These are phyloP conservation scores for Gadus chalcogrammus DNA, from an alignment of 2,113 vertebrate genomes.

Conservation along the genomic window DNA sequence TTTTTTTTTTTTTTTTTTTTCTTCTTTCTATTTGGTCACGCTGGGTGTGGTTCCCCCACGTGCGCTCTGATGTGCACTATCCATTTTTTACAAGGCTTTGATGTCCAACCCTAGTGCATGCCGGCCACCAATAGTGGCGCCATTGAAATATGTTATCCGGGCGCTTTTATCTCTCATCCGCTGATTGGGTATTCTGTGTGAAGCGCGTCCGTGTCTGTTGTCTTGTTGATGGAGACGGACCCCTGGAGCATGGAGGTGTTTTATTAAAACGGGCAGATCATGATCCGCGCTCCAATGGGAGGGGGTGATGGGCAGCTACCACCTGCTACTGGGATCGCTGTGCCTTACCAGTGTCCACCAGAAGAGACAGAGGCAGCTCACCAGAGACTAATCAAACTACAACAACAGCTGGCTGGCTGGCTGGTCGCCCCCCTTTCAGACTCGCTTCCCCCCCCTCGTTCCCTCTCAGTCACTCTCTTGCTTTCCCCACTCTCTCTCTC, in stretches of 20 bases:
- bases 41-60: not conserved
- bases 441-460: slow-evolving; percentile 42
- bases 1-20: slow-evolving; percentile 36
- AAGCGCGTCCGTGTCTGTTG: slow-evolving; percentile 37
- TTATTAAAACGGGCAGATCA: slow-evolving; percentile 46
- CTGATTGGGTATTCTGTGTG: slow-evolving; percentile 54
- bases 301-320: slow-evolving; percentile 54
- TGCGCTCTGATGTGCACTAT: slow-evolving; percentile 39
- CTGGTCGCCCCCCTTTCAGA: slow-evolving; percentile 47
- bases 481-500: slow-evolving; percentile 22
- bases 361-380: slow-evolving; percentile 71
- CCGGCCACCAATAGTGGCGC: slow-evolving; percentile 9
- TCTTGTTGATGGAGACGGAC: slow-evolving; percentile 30
- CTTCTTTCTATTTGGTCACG: no score
- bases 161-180: slow-evolving; percentile 34
- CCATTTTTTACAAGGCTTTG: slow-evolving; percentile 42
- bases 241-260: slow-evolving; percentile 60
- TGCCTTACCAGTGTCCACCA: slow-evolving; percentile 63
- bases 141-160: slow-evolving; percentile 45
- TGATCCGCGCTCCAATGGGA: slow-evolving; percentile 46
- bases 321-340: slow-evolving; percentile 65
- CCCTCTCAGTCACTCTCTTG: slow-evolving; percentile 27
- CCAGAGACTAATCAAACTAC: slow-evolving; percentile 70
- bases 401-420: slow-evolving; percentile 81
- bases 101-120: slow-evolving; percentile 35